Percentiles rank a stretch among this genome's conserved stretches.
Conservation (phyloP, 2,113 vertebrate species). For the Bos javanicus region DNA sequence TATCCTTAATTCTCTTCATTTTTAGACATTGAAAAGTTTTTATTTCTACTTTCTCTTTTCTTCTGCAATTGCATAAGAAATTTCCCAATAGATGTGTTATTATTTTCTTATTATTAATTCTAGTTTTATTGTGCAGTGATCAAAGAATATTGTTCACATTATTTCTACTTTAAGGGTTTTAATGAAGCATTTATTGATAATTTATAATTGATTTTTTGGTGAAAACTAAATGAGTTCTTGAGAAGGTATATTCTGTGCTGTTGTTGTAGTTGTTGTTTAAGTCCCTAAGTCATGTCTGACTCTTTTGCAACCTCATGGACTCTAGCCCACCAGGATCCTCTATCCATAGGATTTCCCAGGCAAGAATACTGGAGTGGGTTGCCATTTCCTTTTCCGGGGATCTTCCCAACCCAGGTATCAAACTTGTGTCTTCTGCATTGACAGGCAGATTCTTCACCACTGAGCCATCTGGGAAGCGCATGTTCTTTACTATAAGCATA, state of each 20-base stretch:
- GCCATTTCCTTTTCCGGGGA: background rate
- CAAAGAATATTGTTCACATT: background rate
- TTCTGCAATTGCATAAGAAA: background rate
- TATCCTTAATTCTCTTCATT: background rate
- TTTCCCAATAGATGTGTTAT: background rate
- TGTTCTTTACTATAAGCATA: background rate
- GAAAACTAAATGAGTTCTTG: background rate
- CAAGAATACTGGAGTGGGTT: background rate
- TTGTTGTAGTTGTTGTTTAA: background rate
- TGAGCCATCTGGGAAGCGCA: background rate
- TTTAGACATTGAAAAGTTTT: background rate
- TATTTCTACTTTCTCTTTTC: background rate
- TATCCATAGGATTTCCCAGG: background rate
- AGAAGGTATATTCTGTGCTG: background rate
- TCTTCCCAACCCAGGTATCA: background rate
- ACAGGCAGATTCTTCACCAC: background rate
- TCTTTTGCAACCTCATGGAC: background rate
- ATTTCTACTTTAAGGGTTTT: background rate
- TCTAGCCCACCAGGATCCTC: background rate
- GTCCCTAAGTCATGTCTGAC: background rate
- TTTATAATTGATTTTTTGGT: background rate
- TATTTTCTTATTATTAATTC: background rate
- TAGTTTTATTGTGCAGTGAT: background rate
- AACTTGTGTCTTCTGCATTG: background rate
- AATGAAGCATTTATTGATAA: background rate